phyloP scores from a whole-genome alignment of 1,140 invertebrate species.

The Cotesia glomerata region DNA sequence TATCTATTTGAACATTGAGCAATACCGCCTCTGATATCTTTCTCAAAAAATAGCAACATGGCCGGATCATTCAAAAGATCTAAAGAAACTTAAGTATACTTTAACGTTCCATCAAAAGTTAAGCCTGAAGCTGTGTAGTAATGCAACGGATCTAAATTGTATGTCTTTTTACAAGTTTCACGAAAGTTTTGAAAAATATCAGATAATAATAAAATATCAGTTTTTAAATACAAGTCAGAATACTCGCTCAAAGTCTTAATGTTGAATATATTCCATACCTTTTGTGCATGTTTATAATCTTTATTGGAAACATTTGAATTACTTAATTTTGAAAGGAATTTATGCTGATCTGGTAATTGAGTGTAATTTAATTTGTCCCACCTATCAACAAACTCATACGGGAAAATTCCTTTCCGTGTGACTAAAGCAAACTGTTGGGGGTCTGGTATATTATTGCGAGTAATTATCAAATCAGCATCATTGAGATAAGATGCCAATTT shows the following conservation, averaged over 20 bases:
- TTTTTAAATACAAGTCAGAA: conserved; percentile 19
- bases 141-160: conserved; percentile 48
- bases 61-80: conserved; percentile 60
- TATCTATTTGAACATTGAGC: conserved; percentile 50
- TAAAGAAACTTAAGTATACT: conserved; percentile 52
- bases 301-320: neutral
- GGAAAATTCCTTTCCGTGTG: conserved; percentile 8
- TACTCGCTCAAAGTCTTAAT: conserved; percentile 6
- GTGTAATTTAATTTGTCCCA: neutral
- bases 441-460: neutral
- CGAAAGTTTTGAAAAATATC: conserved; percentile 54
- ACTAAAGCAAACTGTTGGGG: neutral
- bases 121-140: conserved; percentile 33
- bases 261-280: neutral
- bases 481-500: conserved; percentile 30
- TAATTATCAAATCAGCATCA: conserved; percentile 2
- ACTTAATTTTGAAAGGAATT: conserved; percentile 1
- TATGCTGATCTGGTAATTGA: neutral
- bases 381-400: conserved; percentile 2
- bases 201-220: neutral
- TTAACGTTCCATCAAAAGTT: conserved; percentile 43
- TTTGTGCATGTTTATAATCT: conserved; percentile 6
- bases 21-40: conserved; percentile 50
- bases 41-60: conserved; percentile 55
- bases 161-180: conserved; percentile 32